Base-by-base conservation (phyloP, 2,797 vertebrate genomes). In the Schizopygopsis pylzovi region DNA sequence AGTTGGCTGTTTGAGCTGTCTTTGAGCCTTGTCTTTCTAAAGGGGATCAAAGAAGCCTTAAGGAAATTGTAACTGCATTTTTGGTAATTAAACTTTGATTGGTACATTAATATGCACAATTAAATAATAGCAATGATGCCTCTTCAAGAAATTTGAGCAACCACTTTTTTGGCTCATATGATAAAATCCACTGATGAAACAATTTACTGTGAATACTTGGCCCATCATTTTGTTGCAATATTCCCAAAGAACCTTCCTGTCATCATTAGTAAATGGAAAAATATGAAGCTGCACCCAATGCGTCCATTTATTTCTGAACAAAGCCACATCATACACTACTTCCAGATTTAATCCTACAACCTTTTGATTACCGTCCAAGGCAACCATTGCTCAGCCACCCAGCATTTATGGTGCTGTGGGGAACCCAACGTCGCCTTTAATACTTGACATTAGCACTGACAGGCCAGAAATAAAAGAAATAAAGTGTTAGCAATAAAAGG, bases 381-480 rank as follows among this genome's bases (percentile, higher is more conserved):
- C 15, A 72, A 20, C 49, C n/a, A 43, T 25, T 71, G 49, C 6
- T 68, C 22, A 28, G 15, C 47, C 49, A 71, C n/a, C 54, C 39
- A 52, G 20, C 20, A 83, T 75, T 82, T 63, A 61, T 15, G 28
- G 18, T 49, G 43, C 43, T 16, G 1, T 37, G 20, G 18, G 22
- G 71, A 76, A 76, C 54, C 11, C 25, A 47, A 9, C 47, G 39
- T 43, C 28, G 16, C 63, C 4, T 65, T 63, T 18, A 83, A 47
- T 63, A 37, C 20, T 41, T 37, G 8, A 73, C 71, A 75, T 83
- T 63, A 63, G n/a, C 56, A 37, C n/a, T 25, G 43, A 76, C 41
- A 49, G 22, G 12, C 22, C 22, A 75, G 41, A 52, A 75, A 83
- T 76, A 65, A 75, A 65, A 41, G 18, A 65, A 33, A 83, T 63